Evolutionary conservation across 2,113 vertebrate species (phyloP), one percentile per base, ranked within the genome.

Genomic region (Neoarius graeffei): DNA sequence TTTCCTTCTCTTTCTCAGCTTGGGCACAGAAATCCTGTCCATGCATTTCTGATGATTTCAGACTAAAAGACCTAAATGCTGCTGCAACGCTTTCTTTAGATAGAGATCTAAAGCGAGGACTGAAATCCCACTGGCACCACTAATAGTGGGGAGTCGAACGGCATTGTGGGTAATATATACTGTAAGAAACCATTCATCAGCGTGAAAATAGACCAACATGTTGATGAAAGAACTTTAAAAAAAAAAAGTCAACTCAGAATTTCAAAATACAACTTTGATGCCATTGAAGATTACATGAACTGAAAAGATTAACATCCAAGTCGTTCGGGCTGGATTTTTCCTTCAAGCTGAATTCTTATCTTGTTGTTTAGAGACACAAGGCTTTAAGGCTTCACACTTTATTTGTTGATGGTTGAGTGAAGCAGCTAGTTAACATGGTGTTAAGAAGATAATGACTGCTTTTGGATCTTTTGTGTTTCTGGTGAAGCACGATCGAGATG

Each of bases 401-500:
- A 30, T 86, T 52, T 87, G 81, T 89, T 71, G 81, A 67, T 6
- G 52, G 73, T 52, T 74, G 50, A 64, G 17, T 73, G 56, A 62
- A 79, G 42, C 67, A 67, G 71, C 57, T 74, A 35, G n/a, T 64
- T 76, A 76, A 59, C 59, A 17, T 73, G 54, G 50, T 77, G 42
- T 84, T 73, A 64, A 10, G 30, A 69, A 80, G 76, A 80, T 85
- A 69, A 86, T 17, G 20, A 74, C 13, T 56, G 56, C 20, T 25
- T 84, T 48, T 80, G 59, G 25, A 35, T 56, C 50, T 62, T 88
- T 86, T 90, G 85, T 74, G 57, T 50, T 81, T 76, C 59, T 59
- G 25, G 0, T 81, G 62, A 74, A 84, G 76, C 54, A 74, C 62
- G 11, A 62, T 82, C 20, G 57, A 62, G 57, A 73, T 79, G 64